phyloP scores from a whole-genome alignment of 2,797 vertebrate genomes.

The Etheostoma nigrum region DNA sequence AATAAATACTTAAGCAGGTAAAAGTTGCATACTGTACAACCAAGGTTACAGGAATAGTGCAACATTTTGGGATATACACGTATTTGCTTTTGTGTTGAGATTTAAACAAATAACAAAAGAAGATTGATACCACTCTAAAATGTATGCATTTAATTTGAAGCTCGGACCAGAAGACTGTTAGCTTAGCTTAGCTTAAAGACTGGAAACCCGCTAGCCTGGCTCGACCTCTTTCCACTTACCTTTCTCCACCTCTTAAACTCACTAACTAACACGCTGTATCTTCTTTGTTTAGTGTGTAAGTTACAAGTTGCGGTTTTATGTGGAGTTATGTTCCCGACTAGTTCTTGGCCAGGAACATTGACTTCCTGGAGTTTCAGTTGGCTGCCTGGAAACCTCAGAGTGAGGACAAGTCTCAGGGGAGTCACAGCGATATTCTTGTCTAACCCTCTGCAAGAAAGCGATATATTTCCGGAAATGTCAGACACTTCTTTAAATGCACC shows the following conservation, averaged over 20 bases:
- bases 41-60: background rate
- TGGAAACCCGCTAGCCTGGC: background rate
- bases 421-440: slow-evolving; percentile 1
- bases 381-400: background rate
- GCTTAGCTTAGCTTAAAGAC: slow-evolving; percentile 9
- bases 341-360: background rate
- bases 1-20: background rate
- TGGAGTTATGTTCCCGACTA: background rate
- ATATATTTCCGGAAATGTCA: slow-evolving; percentile 11
- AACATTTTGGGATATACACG: background rate
- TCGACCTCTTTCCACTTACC: too few species aligned
- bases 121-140: background rate
- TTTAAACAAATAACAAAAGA: background rate
- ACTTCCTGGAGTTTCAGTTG: background rate
- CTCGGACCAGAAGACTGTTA: background rate
- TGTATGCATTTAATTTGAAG: background rate
- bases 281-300: slow-evolving; percentile 12
- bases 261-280: background rate
- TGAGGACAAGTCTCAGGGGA: background rate
- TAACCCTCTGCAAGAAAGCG: background rate
- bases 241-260: background rate
- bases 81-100: background rate
- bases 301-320: slow-evolving; percentile 2
- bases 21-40: background rate
- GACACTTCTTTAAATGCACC: slow-evolving; percentile 9